These are phyloP conservation scores for Amblyjoppa proteus DNA, from an alignment of 2,888 invertebrate species.

Conservation along the genomic window DNA sequence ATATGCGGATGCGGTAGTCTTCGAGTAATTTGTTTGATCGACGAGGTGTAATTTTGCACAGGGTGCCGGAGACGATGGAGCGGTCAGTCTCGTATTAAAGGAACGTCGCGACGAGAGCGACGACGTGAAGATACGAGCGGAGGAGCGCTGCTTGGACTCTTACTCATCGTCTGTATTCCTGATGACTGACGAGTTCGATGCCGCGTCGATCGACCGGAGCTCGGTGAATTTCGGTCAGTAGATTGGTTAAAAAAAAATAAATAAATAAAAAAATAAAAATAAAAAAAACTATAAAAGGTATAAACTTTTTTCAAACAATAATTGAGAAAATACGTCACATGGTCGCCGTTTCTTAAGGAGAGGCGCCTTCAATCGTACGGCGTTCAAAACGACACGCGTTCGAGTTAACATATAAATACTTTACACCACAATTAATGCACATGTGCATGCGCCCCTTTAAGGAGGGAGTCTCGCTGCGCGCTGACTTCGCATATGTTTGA, in stretches of 20 bases:
- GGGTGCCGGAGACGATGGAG: slow-evolving; percentile 44
- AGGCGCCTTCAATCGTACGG: no score
- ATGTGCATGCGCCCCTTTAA: no score
- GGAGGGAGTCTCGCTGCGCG: no score
- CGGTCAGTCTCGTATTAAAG: neutral
- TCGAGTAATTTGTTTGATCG: neutral
- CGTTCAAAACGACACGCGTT: no score
- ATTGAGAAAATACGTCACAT: neutral
- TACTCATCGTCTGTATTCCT: slow-evolving; percentile 24
- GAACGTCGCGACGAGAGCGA: neutral
- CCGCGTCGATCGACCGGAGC: slow-evolving; percentile 1
- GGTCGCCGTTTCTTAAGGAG: neutral
- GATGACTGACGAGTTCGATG: slow-evolving; percentile 28
- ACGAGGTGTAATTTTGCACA: neutral
- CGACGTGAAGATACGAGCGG: neutral
- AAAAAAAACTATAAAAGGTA: neutral
- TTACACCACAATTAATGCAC: no score
- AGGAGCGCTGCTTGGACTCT: slow-evolving; percentile 26
- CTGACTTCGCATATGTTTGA: no score
- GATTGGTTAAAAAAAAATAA: no score
- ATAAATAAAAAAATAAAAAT: no score
- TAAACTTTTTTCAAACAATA: no score
- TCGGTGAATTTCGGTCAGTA: slow-evolving; percentile 15
- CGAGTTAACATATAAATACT: no score
- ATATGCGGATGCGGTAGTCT: no score